These are phyloP conservation scores for Drosophila repletoides DNA, from an alignment of 1,140 invertebrate genomes.

Conservation along the genomic window DNA sequence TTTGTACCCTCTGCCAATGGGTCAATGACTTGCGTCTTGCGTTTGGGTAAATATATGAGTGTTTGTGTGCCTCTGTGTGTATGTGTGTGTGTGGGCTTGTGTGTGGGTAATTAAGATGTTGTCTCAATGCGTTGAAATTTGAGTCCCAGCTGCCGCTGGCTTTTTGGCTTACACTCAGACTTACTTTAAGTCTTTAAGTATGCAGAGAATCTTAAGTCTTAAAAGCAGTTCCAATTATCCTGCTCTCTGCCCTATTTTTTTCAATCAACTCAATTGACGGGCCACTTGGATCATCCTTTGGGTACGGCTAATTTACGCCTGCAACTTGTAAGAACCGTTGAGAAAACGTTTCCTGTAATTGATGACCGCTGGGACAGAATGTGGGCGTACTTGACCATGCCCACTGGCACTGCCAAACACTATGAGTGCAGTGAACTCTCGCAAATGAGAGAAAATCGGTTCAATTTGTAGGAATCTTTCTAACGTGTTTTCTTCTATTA, in stretches of 20 bases:
- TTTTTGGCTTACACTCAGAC: conserved; percentile 19
- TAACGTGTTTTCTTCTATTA: no score
- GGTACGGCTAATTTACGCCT: conserved; percentile 59
- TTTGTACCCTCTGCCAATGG: conserved; percentile 24
- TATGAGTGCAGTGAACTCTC: no score
- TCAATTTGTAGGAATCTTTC: no score
- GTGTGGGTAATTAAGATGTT: conserved; percentile 71
- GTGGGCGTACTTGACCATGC: conserved; percentile 25
- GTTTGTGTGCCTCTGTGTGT: background rate
- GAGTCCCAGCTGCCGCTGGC: conserved; percentile 40
- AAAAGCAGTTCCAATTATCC: background rate
- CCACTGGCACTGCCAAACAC: no score
- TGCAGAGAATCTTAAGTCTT: conserved; percentile 11
- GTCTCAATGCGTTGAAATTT: conserved; percentile 63
- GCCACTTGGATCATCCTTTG: conserved; percentile 28
- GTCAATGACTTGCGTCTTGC: conserved; percentile 58
- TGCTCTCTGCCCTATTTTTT: conserved; percentile 37
- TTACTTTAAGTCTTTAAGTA: conserved; percentile 22
- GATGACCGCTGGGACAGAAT: conserved; percentile 41
- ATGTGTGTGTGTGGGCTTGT: conserved; percentile 3
- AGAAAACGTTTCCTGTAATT: conserved; percentile 56
- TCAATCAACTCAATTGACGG: conserved; percentile 67
- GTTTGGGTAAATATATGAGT: background rate
- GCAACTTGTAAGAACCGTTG: conserved; percentile 76
- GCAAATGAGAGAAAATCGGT: no score